Evolutionary conservation across 1,140 invertebrate genomes (phyloP).

Genomic region (Cyclina sinensis): DNA sequence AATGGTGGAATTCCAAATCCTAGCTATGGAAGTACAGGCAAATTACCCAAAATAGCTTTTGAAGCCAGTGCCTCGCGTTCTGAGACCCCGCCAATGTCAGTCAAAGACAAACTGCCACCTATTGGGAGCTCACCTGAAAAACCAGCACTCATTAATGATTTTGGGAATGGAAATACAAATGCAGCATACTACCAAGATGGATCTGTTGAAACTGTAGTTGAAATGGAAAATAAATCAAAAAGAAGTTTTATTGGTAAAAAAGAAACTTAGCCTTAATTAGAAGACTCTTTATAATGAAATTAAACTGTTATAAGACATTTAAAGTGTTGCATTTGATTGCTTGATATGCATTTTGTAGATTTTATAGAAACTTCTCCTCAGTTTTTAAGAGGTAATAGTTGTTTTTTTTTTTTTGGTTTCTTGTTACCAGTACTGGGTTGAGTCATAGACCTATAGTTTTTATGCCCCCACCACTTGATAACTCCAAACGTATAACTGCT

Average conservation of each 20-base stretch:
- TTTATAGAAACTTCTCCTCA: too few relatives aligned
- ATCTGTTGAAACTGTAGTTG: background rate
- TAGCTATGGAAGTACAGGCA: conserved; percentile 24
- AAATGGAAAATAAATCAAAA: background rate
- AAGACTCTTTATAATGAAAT: too few relatives aligned
- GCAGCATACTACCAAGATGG: background rate
- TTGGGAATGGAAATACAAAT: conserved; percentile 7
- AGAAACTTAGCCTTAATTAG: background rate
- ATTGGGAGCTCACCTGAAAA: conserved; percentile 7
- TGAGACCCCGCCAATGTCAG: too few relatives aligned
- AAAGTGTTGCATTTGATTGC: too few relatives aligned
- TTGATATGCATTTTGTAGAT: too few relatives aligned
- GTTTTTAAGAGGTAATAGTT: too few relatives aligned
- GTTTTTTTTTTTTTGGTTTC: too few relatives aligned
- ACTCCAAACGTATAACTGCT: too few relatives aligned
- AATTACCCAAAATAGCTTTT: conserved; percentile 26
- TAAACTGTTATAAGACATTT: too few relatives aligned
- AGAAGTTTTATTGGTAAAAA: background rate
- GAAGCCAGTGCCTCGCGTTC: background rate
- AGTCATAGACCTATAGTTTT: too few relatives aligned
- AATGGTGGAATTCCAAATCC: background rate
- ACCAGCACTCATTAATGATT: background rate
- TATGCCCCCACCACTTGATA: too few relatives aligned
- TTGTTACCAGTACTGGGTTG: too few relatives aligned
- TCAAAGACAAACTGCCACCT: conserved; percentile 11